Base-by-base conservation (phyloP, 2,113 vertebrate species). In the Xenopus borealis region DNA sequence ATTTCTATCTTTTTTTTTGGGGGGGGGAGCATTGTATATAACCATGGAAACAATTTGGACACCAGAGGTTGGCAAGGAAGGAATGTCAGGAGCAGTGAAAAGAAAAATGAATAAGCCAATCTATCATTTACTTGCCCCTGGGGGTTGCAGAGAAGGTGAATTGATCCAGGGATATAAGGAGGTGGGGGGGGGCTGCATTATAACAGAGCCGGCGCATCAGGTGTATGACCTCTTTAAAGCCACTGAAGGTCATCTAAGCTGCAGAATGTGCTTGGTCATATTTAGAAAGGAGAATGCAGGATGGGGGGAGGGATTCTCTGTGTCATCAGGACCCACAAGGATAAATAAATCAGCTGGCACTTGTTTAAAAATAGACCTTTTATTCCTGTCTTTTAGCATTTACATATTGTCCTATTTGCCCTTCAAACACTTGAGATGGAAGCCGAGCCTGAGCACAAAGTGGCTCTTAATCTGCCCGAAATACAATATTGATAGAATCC, bases 321-420 rank as follows among this genome's bases (percentile, higher is more conserved):
- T 62, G 72, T 75, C 72, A 75, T 53, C 11, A 63, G 72, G 68
- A 65, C 57, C 66, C 40, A 17, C 53, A 33, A 23, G 72, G 20
- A 62, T 67, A 62, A 53, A 68, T 50, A 40, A 62, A 52, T 30
- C 72, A 75, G 72, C 27, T 52, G 46, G 7, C 72, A 46, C 23
- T 44, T 6, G 18, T 33, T 66, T 69, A 62, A 63, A 76, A 76
- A 76, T 76, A 76, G 73, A 69, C 58, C 72, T 69, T 68, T 76
- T 76, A 69, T 76, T 23, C 55, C 62, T 27, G 7, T n/a, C 27
- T 44, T 69, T 62, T 69, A 62, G 44, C 27, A 45, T 30, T 53
- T 16, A 45, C 11, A 50, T 33, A 40, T 53, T 68, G 19, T 19
- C 30, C 14, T 11, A 12, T 53, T 14, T 55, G 65, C n/a, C 65